A percentile compares a stretch with the other conserved stretches of the same genome.
Conservation (phyloP, 2,888 invertebrate genomes). For the Acrocyrtus sp. region DNA sequence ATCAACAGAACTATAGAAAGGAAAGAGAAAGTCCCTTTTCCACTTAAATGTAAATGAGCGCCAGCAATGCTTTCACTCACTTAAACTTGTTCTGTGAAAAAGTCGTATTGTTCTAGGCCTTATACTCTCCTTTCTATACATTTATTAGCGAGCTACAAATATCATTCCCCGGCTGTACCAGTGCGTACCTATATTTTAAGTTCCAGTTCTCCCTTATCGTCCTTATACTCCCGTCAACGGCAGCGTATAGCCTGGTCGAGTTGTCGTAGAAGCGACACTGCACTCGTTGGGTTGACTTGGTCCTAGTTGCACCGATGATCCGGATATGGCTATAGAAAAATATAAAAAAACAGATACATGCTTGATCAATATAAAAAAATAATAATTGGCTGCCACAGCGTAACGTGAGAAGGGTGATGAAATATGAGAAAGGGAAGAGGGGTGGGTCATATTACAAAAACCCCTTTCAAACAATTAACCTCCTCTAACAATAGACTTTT, state of each 20-base stretch:
- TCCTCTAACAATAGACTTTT: too few relatives aligned
- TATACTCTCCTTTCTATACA: too few relatives aligned
- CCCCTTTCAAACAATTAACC: not conserved
- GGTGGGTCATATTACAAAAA: not conserved
- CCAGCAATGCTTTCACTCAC: too few relatives aligned
- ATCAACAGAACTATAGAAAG: constrained; percentile 19
- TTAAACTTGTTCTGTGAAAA: too few relatives aligned
- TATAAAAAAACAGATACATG: not conserved
- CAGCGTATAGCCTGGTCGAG: constrained; percentile 55
- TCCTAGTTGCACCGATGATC: constrained; percentile 89
- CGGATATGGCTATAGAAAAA: constrained; percentile 70
- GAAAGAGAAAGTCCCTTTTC: constrained; percentile 4
- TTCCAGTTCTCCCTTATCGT: constrained; percentile 95
- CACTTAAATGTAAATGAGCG: constrained; percentile 8
- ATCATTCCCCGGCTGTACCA: too few relatives aligned
- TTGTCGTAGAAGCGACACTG: constrained; percentile 63
- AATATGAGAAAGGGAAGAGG: not conserved
- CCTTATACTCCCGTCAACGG: constrained; percentile 65
- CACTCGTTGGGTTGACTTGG: constrained; percentile 69
- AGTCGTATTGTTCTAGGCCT: too few relatives aligned
- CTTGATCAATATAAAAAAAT: not conserved
- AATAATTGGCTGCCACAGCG: not conserved
- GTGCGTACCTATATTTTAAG: constrained; percentile 74
- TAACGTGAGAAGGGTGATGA: not conserved
- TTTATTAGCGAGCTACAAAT: too few relatives aligned